These are phyloP conservation scores for Enhydra lutris DNA, from an alignment of 2,113 vertebrate genomes.

Conservation along the genomic window DNA sequence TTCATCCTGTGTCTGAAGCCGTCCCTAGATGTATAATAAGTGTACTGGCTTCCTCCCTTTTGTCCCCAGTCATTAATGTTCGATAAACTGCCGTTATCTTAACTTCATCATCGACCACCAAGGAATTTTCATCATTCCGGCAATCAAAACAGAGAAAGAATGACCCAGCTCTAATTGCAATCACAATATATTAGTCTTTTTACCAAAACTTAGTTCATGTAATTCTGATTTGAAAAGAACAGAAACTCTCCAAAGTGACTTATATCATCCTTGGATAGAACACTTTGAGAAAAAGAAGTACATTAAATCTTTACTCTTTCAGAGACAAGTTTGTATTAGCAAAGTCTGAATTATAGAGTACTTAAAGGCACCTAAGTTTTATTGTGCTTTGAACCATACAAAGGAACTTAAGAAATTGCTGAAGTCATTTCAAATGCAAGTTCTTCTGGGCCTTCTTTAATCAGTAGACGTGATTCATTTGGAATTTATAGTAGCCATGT, in stretches of 20 bases:
- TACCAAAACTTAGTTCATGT: slow-evolving; percentile 12
- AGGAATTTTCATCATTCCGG: slow-evolving; percentile 36
- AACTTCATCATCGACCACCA: neutral
- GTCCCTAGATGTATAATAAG: neutral
- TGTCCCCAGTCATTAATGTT: neutral
- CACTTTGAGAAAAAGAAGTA: neutral
- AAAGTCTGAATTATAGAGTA: neutral
- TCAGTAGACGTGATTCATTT: slow-evolving; percentile 22
- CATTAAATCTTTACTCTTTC: neutral
- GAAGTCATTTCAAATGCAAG: slow-evolving; percentile 1
- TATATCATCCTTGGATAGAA: neutral
- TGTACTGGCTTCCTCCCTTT: neutral
- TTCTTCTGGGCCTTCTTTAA: slow-evolving; percentile 12
- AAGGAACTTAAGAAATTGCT: slow-evolving; percentile 33
- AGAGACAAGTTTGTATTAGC: neutral
- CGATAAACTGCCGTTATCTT: neutral
- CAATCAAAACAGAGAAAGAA: slow-evolving; percentile 25
- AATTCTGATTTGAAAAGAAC: slow-evolving; percentile 14
- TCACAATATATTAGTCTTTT: slow-evolving; percentile 23
- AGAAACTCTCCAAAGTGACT: neutral
- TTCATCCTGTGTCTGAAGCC: neutral
- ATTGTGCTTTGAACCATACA: slow-evolving; percentile 2
- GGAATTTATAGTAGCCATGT: slow-evolving; percentile 29
- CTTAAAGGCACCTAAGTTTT: slow-evolving; percentile 1
- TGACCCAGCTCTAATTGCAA: neutral